Evolutionary conservation across 2,797 vertebrate genomes (phyloP), one percentile per base, ranked within the genome.

Genomic region (Hirundo rustica): DNA sequence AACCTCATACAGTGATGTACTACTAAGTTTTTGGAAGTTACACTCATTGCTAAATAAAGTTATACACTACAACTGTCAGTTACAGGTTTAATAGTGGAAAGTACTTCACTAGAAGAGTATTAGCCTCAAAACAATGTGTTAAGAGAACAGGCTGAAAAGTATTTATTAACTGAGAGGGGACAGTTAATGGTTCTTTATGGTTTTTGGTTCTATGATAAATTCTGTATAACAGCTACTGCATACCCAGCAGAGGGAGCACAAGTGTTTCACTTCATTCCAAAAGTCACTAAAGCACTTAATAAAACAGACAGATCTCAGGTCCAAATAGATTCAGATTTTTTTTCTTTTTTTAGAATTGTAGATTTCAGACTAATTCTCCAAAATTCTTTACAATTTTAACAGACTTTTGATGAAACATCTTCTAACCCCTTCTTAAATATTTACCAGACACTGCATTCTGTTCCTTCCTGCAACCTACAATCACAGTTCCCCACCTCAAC

Each of bases 201-300:
- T 55, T 81, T 30, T 40, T 13, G 13, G 30, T 21, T 72, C 40
- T 14, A 26, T 26, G 42, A 48, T 25, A 65, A 58, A 9, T 27
- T 65, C 60, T 60, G 5, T n/a, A 36, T 65, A 53, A 38, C 36
- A 86, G 55, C 36, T 70, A 47, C 54, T 55, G 72, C 6, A 21
- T 10, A 83, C 8, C 83, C 95, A 96, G 85, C 76, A 96, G 95
- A 93, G 91, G 96, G 95, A 91, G 92, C 85, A 84, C 51, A 78
- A 73, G 60, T 10, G 13, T 75, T 89, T 66, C 7, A 5, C 16
- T 66, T 78, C 12, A 50, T 18, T 48, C 27, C n/a, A 25, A 57
- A 57, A 80, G 26, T 53, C 48, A 53, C 40, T 10, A 15, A 78
- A 73, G 36, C 32, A 66, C 27, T 79, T 60, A 1, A 51, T 32